Evolutionary conservation across 2,888 invertebrate species (phyloP).

Genomic region (Vannuccia rotundouncinata): DNA sequence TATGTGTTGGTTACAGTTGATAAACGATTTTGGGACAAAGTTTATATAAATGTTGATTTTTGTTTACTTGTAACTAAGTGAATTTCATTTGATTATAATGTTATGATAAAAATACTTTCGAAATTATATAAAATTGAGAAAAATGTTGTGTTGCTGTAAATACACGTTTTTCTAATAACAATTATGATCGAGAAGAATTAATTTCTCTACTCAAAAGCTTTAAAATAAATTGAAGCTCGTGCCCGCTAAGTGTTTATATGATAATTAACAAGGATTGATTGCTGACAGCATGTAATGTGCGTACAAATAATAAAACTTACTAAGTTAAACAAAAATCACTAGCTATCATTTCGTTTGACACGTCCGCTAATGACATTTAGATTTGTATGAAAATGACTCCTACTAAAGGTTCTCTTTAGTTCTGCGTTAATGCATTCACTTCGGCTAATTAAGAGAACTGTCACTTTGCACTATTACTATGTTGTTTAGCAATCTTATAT

Average conservation of each 20-base stretch:
- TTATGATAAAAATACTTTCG: too few relatives aligned
- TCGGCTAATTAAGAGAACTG: neutral
- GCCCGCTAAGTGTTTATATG: neutral
- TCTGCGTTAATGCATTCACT: neutral
- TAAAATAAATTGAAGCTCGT: neutral
- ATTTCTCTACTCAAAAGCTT: too few relatives aligned
- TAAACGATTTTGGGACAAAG: too few relatives aligned
- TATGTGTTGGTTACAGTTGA: too few relatives aligned
- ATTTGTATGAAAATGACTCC: neutral
- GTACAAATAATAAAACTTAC: neutral
- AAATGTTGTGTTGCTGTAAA: too few relatives aligned
- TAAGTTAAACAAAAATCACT: neutral
- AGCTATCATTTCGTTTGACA: neutral
- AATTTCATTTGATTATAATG: too few relatives aligned
- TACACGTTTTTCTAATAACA: too few relatives aligned
- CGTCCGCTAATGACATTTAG: neutral
- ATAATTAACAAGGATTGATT: neutral
- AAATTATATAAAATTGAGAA: too few relatives aligned
- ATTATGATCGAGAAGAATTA: too few relatives aligned
- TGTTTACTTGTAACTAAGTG: too few relatives aligned
- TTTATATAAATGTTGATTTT: too few relatives aligned
- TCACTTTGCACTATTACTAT: neutral
- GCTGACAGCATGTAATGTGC: neutral
- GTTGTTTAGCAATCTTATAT: neutral
- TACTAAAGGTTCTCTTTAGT: neutral